Percentiles rank a stretch among this genome's conserved stretches.
phyloP scores from a whole-genome alignment of 2,888 invertebrate species.

The Mesoligia furuncula region DNA sequence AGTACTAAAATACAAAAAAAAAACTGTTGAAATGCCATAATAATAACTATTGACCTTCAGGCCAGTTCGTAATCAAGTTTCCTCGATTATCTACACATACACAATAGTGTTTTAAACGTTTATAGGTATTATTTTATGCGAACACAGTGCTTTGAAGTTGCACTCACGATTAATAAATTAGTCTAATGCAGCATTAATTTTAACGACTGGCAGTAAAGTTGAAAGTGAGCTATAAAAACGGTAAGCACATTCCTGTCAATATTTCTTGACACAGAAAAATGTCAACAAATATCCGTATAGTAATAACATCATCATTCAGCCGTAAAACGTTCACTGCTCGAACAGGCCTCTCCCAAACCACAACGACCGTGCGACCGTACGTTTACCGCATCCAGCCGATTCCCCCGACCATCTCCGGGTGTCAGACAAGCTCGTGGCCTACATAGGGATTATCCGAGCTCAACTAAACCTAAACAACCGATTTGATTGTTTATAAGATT shows the following conservation, averaged over 20 bases:
- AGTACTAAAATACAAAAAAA: neutral
- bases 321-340: too few species aligned
- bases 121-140: conserved; percentile 4
- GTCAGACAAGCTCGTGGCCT: neutral
- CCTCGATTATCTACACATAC: conserved; percentile 19
- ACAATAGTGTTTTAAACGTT: conserved; percentile 10
- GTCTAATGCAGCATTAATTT: neutral
- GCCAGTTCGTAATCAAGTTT: conserved; percentile 48
- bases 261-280: neutral
- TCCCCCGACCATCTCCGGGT: neutral
- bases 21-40: conserved; percentile 23
- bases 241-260: neutral
- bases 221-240: conserved; percentile 6
- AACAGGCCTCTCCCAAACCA: neutral
- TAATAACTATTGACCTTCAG: conserved; percentile 21
- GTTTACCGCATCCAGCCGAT: neutral
- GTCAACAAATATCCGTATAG: neutral
- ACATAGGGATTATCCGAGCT: neutral
- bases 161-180: conserved; percentile 16
- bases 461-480: neutral
- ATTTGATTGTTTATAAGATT: neutral
- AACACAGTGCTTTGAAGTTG: conserved; percentile 21
- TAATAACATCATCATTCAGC: neutral
- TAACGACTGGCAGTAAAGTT: conserved; percentile 6
- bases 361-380: neutral